phyloP scores from a whole-genome alignment of 2,113 vertebrate genomes.

The Melanerpes aurifrons region DNA sequence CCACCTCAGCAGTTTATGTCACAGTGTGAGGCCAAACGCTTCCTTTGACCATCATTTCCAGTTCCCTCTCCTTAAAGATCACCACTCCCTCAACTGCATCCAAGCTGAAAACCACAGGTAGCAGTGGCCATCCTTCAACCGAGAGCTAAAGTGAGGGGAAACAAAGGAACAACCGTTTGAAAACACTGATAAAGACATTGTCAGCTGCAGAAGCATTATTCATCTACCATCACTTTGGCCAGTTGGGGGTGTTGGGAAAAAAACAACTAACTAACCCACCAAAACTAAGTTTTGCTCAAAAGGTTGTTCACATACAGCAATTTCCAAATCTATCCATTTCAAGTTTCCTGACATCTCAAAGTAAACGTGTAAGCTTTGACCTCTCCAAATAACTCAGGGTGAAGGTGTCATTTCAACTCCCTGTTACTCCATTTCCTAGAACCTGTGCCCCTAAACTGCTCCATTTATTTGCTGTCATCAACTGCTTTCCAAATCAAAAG shows the following conservation, averaged over 20 bases:
- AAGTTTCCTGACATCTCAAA: background rate
- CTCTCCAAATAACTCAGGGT: background rate
- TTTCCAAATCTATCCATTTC: background rate
- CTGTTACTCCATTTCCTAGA: accelerated
- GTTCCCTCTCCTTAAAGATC: background rate
- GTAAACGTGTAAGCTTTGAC: accelerated
- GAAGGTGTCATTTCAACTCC: background rate
- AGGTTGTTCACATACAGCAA: background rate
- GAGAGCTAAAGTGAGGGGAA: background rate
- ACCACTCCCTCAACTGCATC: background rate
- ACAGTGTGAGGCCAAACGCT: background rate
- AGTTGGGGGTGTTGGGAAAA: background rate
- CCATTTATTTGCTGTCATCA: background rate
- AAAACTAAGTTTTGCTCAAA: background rate
- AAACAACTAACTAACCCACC: background rate
- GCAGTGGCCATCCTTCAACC: background rate
- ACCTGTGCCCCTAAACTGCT: background rate
- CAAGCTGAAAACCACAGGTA: background rate
- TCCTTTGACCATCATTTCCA: background rate
- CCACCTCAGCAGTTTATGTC: background rate
- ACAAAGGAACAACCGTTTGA: background rate
- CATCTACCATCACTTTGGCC: background rate
- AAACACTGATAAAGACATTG: background rate
- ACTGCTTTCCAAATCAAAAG: background rate
- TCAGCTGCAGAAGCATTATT: background rate